Percentiles rank a stretch among this genome's conserved stretches.
Evolutionary conservation across 2,888 invertebrate species (phyloP).

Genomic region (Agrochola lychnidis): DNA sequence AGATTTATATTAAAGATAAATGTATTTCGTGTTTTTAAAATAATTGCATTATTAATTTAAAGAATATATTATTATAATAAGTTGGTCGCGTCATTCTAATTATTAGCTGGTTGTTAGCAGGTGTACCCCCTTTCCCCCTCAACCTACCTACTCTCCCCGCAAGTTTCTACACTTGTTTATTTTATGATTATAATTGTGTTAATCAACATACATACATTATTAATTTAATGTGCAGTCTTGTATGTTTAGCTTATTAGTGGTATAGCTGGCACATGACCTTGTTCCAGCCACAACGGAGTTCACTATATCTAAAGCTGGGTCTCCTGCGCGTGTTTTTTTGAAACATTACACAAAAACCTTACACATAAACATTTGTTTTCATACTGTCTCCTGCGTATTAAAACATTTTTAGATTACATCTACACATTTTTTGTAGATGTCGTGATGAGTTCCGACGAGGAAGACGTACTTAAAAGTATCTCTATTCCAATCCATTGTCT

Average conservation of each 20-base stretch:
- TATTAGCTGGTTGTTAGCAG: constrained; percentile 36
- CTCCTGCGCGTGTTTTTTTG: too few relatives aligned
- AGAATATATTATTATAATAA: constrained; percentile 56
- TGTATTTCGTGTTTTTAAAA: constrained; percentile 56
- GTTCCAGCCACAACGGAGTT: too few relatives aligned
- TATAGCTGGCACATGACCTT: not conserved
- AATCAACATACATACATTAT: constrained; percentile 29
- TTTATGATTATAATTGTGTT: constrained; percentile 24
- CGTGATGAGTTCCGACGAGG: too few relatives aligned
- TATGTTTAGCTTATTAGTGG: not conserved
- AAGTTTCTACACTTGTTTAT: constrained; percentile 1
- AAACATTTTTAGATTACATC: too few relatives aligned
- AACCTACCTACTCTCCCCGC: not conserved
- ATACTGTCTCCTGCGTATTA: too few relatives aligned
- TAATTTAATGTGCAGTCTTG: not conserved
- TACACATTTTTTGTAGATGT: too few relatives aligned
- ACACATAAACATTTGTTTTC: too few relatives aligned
- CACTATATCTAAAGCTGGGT: too few relatives aligned
- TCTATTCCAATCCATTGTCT: too few relatives aligned
- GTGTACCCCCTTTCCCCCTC: not conserved
- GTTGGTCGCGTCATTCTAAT: constrained; percentile 54
- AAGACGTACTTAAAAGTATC: too few relatives aligned
- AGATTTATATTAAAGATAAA: constrained; percentile 64
- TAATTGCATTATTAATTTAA: constrained; percentile 57
- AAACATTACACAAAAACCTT: too few relatives aligned